A percentile compares a stretch with the other conserved stretches of the same genome.
Conservation (phyloP, 2,113 vertebrate genomes). For the Leucoraja erinaceus region DNA sequence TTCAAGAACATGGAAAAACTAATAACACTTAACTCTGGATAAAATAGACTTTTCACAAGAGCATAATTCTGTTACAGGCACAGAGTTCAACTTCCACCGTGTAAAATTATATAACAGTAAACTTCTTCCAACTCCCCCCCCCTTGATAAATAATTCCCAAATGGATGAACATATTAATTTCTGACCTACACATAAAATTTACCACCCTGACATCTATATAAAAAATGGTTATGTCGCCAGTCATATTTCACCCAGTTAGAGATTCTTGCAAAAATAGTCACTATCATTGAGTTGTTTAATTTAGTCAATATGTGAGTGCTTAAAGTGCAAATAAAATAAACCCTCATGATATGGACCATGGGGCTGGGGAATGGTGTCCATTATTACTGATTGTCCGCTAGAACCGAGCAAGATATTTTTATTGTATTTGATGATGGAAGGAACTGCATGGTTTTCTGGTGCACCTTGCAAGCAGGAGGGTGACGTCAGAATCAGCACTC, state of each 20-base stretch:
- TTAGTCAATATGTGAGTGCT: background rate
- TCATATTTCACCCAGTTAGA: background rate
- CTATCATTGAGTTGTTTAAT: background rate
- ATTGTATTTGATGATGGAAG: no score
- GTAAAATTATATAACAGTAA: background rate
- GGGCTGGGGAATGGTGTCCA: no score
- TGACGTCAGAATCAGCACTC: no score
- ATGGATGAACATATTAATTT: background rate
- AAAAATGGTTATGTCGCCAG: background rate
- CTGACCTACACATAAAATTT: conserved; percentile 1
- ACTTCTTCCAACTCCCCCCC: background rate
- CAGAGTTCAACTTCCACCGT: background rate
- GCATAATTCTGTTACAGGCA: background rate
- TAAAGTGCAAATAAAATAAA: background rate
- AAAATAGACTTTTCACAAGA: background rate
- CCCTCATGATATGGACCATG: no score
- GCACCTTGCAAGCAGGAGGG: no score
- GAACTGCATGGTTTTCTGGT: no score
- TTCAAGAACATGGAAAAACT: no score
- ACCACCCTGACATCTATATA: background rate
- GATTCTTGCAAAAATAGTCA: background rate
- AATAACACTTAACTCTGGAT: background rate
- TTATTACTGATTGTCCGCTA: no score
- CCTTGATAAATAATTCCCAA: background rate
- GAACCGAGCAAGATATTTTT: no score